Evolutionary conservation across 2,888 invertebrate species (phyloP).

Genomic region (Lasioglossum pauxillum): DNA sequence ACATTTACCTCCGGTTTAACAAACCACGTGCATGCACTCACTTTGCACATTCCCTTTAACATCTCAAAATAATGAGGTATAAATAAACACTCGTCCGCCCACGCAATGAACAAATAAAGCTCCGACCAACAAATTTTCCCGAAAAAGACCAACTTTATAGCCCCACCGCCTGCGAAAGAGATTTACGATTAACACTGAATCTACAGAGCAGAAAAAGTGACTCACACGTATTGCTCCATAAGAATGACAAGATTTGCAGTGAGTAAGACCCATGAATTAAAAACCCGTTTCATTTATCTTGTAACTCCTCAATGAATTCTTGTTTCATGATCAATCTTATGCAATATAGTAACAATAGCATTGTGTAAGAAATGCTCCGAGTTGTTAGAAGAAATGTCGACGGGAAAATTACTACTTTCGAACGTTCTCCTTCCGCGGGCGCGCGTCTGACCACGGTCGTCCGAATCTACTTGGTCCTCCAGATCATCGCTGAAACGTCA

Average conservation of each 20-base stretch:
- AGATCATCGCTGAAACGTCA: neutral
- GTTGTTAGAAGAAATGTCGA: neutral
- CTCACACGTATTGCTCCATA: neutral
- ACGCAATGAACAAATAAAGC: neutral
- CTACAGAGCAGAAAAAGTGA: neutral
- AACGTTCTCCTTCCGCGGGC: neutral
- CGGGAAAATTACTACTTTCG: neutral
- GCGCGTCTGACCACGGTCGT: neutral
- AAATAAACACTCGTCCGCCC: neutral
- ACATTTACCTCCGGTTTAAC: neutral
- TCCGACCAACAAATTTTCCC: neutral
- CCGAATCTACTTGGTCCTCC: neutral
- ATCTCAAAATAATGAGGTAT: neutral
- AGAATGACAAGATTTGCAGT: neutral
- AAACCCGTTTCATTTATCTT: neutral
- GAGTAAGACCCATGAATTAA: neutral
- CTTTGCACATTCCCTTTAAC: neutral
- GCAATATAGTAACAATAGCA: neutral
- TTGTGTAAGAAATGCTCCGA: neutral
- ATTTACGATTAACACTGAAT: neutral
- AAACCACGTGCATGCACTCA: neutral
- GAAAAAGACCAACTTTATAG: neutral
- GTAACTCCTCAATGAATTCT: neutral
- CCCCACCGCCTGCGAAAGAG: neutral
- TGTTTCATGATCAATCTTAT: neutral